Base-by-base conservation (phyloP, 2,797 vertebrate species). In the Phyllotis vaccarum region DNA sequence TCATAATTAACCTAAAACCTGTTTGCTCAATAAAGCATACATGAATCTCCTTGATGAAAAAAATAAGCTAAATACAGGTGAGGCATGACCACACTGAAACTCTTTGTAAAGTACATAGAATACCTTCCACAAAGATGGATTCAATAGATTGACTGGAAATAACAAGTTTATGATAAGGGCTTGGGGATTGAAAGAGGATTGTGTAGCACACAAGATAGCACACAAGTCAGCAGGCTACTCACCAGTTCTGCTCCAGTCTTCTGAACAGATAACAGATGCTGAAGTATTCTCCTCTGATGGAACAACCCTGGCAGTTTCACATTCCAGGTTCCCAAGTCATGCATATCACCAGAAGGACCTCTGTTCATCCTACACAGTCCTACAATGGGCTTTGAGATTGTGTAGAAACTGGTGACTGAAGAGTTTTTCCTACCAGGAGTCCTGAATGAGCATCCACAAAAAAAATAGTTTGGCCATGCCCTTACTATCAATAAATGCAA, bases 401-500 rank as follows among this genome's bases (percentile, higher is more conserved):
- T 58, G 43, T 22, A 90, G 68, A 83, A 58, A 3, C 37, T 72
- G 34, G 17, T 27, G 13, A 22, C 21, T 78, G 21, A 10, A 64
- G 49, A 16, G 14, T 29, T 1, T n/a, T 74, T 49, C 62, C 62
- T 8, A 13, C 5, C 34, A 83, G 4, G 21, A 86, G 6, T 0
- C 54, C 4, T 21, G 5, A 49, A 64, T 62, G 8, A 60, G 9
- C 21, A 46, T 1, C n/a, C n/a, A 21, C 22, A 46, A 22, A 34
- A 58, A 9, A 34, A 1, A 54, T 27, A 24, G 14, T 10, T 11
- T 37, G 3, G 3, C 34, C n/a, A 40, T 2, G 3, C 1, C 13
- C 22, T 60, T 80, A n/a, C 34, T 9, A 49, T 1, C 1, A 9
- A 46, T 0, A 17, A 34, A 6, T 27, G 0, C 34, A 31, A 11